A percentile compares a stretch with the other conserved stretches of the same genome.
These are phyloP conservation scores for Drosophila obscura DNA, from an alignment of 1,140 invertebrate species.

Conservation along the genomic window DNA sequence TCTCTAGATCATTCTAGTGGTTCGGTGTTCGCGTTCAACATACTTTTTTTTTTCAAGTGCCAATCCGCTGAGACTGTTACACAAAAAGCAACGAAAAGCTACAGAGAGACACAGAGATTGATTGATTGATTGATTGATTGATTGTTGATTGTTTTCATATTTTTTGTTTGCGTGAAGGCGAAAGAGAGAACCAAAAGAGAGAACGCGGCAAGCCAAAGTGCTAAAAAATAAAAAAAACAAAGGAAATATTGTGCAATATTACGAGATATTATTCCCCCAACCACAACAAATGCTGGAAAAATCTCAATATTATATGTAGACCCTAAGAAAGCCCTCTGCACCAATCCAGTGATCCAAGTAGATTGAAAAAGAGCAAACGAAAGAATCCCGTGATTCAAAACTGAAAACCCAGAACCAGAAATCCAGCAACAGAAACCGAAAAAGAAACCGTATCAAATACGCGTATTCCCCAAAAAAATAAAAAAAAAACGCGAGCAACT, in stretches of 20 bases:
- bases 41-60: slow-evolving; percentile 25
- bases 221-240: slow-evolving; percentile 1
- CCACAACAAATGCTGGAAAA: too few species aligned
- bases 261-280: neutral
- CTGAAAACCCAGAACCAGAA: neutral
- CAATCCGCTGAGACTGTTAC: neutral
- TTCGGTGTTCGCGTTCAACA: too few species aligned
- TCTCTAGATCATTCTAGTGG: too few species aligned
- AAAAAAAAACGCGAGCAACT: slow-evolving; percentile 36
- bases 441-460: neutral
- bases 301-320: too few species aligned
- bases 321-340: too few species aligned
- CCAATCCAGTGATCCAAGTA: too few species aligned
- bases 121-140: slow-evolving; percentile 16
- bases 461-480: neutral
- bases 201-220: too few species aligned
- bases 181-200: neutral
- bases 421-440: neutral
- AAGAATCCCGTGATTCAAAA: too few species aligned
- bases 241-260: slow-evolving; percentile 11
- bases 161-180: slow-evolving; percentile 33
- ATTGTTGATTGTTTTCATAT: slow-evolving; percentile 44
- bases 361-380: too few species aligned
- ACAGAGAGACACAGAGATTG: neutral
- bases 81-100: slow-evolving; percentile 15